Percentiles rank a stretch among this genome's conserved stretches.
Conservation (phyloP, 2,888 invertebrate genomes). For the Cephus sareptanus region DNA sequence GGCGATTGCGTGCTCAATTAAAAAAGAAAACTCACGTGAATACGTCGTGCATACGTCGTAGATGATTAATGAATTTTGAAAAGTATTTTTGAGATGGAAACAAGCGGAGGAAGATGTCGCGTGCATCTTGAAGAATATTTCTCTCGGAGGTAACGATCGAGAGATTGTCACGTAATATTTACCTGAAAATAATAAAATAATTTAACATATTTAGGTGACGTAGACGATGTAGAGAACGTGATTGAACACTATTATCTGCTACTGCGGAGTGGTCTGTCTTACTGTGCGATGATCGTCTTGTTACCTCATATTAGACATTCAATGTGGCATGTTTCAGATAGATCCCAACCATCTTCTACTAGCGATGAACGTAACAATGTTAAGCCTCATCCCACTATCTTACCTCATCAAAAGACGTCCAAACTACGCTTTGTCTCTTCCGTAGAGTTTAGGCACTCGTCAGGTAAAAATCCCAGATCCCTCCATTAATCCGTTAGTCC, state of each 20-base stretch:
- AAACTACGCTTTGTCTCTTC: conserved; percentile 85
- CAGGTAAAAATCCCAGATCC: conserved; percentile 70
- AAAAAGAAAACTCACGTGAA: conserved; percentile 1
- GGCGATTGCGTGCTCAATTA: neutral
- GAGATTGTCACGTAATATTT: neutral
- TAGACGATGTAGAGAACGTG: neutral
- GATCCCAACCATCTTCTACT: conserved; percentile 70
- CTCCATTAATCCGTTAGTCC: conserved; percentile 21
- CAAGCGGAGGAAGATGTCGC: neutral
- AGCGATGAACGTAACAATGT: conserved; percentile 68
- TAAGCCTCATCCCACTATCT: conserved; percentile 61
- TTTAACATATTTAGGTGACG: conserved; percentile 10
- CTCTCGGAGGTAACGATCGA: neutral
- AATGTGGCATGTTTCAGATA: conserved; percentile 72
- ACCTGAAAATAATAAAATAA: conserved; percentile 1
- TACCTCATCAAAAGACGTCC: conserved; percentile 71
- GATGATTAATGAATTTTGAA: neutral
- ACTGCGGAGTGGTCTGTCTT: conserved; percentile 34
- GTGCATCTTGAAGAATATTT: neutral
- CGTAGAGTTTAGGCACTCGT: conserved; percentile 83
- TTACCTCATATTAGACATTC: conserved; percentile 56
- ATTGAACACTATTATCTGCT: conserved; percentile 19
- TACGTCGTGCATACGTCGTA: conserved; percentile 27
- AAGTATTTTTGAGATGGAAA: neutral
- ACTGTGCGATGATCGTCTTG: conserved; percentile 32